A percentile compares a stretch with the other conserved stretches of the same genome.
phyloP scores from a whole-genome alignment of 2,113 vertebrate species.

The Porphyrio hochstetteri region DNA sequence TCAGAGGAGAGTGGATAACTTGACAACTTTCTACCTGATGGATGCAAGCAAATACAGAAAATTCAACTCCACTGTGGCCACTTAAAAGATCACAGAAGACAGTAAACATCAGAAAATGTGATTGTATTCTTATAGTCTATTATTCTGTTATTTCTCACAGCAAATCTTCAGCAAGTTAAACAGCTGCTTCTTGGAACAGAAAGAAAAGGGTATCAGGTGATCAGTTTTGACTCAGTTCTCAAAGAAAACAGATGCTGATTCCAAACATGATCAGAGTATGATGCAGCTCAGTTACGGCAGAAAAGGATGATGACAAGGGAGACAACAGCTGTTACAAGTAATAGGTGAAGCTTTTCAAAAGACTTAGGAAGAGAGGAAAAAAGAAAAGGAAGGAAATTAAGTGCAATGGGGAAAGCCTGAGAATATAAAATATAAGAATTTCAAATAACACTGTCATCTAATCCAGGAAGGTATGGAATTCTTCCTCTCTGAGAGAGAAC shows the following conservation, averaged over 20 bases:
- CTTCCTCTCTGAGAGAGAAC: not conserved
- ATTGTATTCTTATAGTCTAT: not conserved
- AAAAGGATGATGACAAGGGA: not conserved
- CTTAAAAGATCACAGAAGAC: not conserved
- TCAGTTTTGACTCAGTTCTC: slow-evolving; percentile 15
- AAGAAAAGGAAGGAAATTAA: not conserved
- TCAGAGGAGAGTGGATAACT: not conserved
- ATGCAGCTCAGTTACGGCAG: not conserved
- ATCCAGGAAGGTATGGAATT: not conserved
- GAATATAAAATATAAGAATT: not conserved
- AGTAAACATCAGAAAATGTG: not conserved
- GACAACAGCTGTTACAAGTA: not conserved
- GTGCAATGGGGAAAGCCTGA: not conserved
- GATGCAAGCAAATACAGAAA: not conserved
- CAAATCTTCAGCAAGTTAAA: not conserved
- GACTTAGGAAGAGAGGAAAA: not conserved
- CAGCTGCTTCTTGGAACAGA: not conserved
- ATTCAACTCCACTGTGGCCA: not conserved
- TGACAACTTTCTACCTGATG: not conserved
- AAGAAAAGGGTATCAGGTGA: not conserved
- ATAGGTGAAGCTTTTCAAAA: not conserved
- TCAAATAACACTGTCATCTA: not conserved
- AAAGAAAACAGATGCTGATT: not conserved
- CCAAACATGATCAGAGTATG: not conserved
- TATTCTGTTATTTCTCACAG: slow-evolving; percentile 7